These are phyloP conservation scores for Cotesia typhae DNA, from an alignment of 1,140 invertebrate species.

Conservation along the genomic window DNA sequence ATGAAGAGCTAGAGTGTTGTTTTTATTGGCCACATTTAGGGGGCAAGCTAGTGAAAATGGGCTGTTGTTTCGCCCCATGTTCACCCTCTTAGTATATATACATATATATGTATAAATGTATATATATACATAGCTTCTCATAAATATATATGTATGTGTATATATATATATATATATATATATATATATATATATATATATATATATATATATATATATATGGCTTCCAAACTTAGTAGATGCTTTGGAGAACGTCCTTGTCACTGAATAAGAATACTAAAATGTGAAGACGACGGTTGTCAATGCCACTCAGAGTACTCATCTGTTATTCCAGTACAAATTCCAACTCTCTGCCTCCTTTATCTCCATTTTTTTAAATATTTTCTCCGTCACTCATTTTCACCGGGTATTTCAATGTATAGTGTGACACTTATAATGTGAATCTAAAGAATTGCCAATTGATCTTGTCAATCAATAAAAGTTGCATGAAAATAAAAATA, in stretches of 20 bases:
- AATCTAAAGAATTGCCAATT: no score
- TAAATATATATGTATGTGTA: slow-evolving; percentile 7
- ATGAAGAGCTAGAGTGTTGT: slow-evolving; percentile 54
- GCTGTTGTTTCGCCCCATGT: slow-evolving; percentile 61
- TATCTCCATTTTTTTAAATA: slow-evolving; percentile 21
- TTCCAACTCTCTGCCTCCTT: slow-evolving; percentile 50
- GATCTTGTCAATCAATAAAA: no score
- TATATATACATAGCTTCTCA: background rate
- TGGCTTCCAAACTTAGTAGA: background rate
- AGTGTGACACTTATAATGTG: background rate
- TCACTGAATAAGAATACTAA: background rate
- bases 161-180: slow-evolving; percentile 13
- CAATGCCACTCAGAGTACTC: slow-evolving; percentile 60
- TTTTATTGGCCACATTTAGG: slow-evolving; percentile 63
- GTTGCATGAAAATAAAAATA: no score
- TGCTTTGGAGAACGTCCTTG: slow-evolving; percentile 23
- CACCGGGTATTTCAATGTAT: background rate
- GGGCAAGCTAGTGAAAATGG: slow-evolving; percentile 56
- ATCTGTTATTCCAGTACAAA: slow-evolving; percentile 64
- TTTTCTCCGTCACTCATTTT: background rate
- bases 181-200: slow-evolving; percentile 6
- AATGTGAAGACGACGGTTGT: slow-evolving; percentile 47
- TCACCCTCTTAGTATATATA: slow-evolving; percentile 16
- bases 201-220: slow-evolving; percentile 15
- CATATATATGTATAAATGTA: background rate